phyloP scores from a whole-genome alignment of 2,797 vertebrate species.

The Sphenodon punctatus region DNA sequence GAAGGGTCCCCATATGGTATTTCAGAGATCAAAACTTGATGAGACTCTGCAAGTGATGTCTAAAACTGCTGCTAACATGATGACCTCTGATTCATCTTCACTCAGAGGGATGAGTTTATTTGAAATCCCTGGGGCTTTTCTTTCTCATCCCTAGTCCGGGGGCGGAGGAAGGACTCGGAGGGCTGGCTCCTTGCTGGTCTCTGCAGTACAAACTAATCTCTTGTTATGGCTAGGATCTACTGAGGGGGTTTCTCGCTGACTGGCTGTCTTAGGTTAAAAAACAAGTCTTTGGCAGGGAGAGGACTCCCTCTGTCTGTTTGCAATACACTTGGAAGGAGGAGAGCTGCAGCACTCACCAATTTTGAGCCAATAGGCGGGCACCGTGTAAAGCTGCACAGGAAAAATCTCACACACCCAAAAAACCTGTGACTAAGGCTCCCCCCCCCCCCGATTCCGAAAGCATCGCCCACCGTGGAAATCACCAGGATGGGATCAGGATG shows the following conservation, averaged over 20 bases:
- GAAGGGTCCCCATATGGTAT: background rate
- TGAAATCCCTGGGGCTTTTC: background rate
- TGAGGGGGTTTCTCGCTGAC: conserved; percentile 41
- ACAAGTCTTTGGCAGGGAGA: conserved; percentile 49
- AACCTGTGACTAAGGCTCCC: background rate
- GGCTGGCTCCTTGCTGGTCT: background rate
- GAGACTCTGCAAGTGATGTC: background rate
- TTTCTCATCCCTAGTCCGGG: background rate
- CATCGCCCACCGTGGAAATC: background rate
- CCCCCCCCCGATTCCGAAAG: background rate
- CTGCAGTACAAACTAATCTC: rapidly evolving
- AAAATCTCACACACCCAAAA: too few species aligned
- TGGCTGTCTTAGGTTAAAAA: conserved; percentile 22
- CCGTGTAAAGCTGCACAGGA: conserved; percentile 20
- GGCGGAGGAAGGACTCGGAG: rapidly evolving
- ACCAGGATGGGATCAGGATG: background rate
- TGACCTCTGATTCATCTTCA: background rate
- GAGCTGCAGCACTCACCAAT: conserved; percentile 18
- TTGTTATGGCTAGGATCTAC: background rate
- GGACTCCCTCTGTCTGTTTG: conserved; percentile 68
- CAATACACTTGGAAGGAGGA: conserved; percentile 9
- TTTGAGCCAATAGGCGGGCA: background rate
- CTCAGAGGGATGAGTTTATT: rapidly evolving
- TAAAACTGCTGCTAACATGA: background rate
- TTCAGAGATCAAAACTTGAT: background rate